These are phyloP conservation scores for Silurus meridionalis DNA, from an alignment of 2,113 vertebrate species.

Conservation along the genomic window DNA sequence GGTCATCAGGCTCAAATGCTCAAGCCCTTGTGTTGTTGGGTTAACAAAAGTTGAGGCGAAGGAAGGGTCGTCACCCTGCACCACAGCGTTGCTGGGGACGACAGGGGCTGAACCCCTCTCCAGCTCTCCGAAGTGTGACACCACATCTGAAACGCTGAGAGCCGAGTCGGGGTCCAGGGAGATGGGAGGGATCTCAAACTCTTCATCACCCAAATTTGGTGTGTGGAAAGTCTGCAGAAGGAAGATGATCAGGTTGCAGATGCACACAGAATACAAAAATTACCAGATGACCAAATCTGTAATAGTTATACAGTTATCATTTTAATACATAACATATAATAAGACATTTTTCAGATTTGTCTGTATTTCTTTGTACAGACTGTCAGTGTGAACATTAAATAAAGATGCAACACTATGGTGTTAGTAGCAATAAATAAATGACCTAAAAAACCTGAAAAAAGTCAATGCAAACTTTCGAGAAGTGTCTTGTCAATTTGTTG, in stretches of 20 bases:
- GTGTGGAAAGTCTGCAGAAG: conserved; percentile 85
- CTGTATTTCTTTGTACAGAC: too few species aligned
- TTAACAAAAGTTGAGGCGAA: conserved; percentile 74
- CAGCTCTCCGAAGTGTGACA: conserved; percentile 84
- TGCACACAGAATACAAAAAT: background rate
- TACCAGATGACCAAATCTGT: background rate
- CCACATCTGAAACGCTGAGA: conserved; percentile 82
- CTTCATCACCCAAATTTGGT: conserved; percentile 88
- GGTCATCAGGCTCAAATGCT: conserved; percentile 83
- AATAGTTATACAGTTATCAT: background rate
- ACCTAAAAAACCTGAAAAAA: too few species aligned
- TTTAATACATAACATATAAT: too few species aligned
- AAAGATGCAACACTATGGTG: too few species aligned
- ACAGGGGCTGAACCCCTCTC: conserved; percentile 73
- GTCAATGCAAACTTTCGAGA: too few species aligned
- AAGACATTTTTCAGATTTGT: too few species aligned
- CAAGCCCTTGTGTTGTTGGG: conserved; percentile 70
- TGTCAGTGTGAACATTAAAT: too few species aligned
- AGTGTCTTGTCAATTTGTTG: too few species aligned
- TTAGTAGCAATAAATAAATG: too few species aligned
- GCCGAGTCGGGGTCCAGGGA: conserved; percentile 85
- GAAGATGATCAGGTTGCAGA: background rate
- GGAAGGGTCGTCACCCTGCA: conserved; percentile 75
- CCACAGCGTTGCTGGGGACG: conserved; percentile 77
- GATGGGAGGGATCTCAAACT: conserved; percentile 91